These are phyloP conservation scores for Panzeria rudis DNA, from an alignment of 2,888 invertebrate species.

Conservation along the genomic window DNA sequence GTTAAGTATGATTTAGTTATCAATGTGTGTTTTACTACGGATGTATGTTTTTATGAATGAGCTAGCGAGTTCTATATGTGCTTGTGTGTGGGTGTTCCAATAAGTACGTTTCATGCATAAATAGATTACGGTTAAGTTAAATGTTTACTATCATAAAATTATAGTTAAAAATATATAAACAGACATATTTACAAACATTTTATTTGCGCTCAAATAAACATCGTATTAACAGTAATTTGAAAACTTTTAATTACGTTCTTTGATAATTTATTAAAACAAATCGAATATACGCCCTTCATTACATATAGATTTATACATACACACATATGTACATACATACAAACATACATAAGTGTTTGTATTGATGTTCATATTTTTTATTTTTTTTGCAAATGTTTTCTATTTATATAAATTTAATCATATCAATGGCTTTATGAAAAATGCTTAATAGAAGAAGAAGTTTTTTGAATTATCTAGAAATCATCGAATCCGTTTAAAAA, in stretches of 20 bases:
- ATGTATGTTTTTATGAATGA: background rate
- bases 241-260: slow-evolving; percentile 31
- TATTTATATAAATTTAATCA: background rate
- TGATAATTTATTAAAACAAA: slow-evolving; percentile 3
- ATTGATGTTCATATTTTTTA: no score
- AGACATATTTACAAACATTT: background rate
- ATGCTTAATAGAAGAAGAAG: no score
- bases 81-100: background rate
- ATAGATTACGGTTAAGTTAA: slow-evolving; percentile 32
- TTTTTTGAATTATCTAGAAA: no score
- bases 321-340: background rate
- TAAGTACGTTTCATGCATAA: background rate
- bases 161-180: background rate
- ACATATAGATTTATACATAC: no score
- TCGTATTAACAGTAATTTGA: slow-evolving; percentile 11
- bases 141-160: slow-evolving; percentile 29
- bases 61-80: background rate
- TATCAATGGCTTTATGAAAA: no score
- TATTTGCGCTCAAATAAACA: slow-evolving; percentile 17
- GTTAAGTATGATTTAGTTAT: slow-evolving; percentile 55
- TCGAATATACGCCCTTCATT: no score
- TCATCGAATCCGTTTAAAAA: no score
- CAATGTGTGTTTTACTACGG: slow-evolving; percentile 34
- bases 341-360: background rate
- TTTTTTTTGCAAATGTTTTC: background rate